Evolutionary conservation across 2,113 vertebrate species (phyloP).

Genomic region (Porphyrio hochstetteri): DNA sequence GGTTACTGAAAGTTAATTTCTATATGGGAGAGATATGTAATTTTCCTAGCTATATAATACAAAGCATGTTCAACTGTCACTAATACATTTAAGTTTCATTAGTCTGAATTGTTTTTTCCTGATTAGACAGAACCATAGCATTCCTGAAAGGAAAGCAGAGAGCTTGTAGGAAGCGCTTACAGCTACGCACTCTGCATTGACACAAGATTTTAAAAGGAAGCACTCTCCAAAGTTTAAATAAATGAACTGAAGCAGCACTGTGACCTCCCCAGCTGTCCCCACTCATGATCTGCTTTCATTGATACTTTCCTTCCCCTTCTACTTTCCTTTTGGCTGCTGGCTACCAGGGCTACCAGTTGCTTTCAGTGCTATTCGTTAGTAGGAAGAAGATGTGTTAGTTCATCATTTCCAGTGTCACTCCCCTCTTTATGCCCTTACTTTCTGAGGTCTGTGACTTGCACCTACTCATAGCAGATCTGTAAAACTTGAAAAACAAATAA

Average conservation of each 20-base stretch:
- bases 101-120: not conserved
- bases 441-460: not conserved
- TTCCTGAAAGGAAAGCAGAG: not conserved
- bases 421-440: not conserved
- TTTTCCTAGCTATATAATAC: constrained; percentile 38
- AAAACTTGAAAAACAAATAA: not conserved
- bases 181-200: not conserved
- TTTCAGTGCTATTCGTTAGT: not conserved
- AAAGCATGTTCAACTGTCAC: constrained; percentile 13
- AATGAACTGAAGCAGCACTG: not conserved
- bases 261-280: not conserved
- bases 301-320: not conserved
- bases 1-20: constrained; percentile 49
- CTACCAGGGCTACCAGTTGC: not conserved
- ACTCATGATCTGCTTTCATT: not conserved
- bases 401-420: not conserved
- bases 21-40: constrained; percentile 18
- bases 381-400: not conserved
- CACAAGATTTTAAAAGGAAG: not conserved
- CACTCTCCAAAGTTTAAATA: not conserved
- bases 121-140: not conserved
- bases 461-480: not conserved
- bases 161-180: not conserved
- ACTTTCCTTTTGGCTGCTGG: not conserved
- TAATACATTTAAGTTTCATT: constrained; percentile 15